Percentiles rank a stretch among this genome's conserved stretches.
Conservation (phyloP, 2,113 vertebrate species). For the Oxygymnocypris stewartii region DNA sequence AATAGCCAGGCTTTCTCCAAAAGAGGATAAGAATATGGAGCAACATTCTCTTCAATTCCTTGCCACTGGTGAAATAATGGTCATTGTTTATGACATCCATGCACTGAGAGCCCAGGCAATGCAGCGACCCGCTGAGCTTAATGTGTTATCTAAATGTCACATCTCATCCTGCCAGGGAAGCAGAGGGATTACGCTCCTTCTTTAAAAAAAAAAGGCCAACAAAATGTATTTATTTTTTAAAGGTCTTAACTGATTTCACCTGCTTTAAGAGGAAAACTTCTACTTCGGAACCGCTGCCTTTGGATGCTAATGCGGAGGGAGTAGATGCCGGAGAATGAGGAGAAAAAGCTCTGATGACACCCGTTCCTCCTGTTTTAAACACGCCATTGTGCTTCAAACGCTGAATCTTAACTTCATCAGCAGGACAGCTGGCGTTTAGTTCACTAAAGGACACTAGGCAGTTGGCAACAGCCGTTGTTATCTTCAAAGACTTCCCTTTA, state of each 20-base stretch:
- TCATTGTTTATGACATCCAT: conserved; percentile 72
- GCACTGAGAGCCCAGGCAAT: conserved; percentile 59
- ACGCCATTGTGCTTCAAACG: neutral
- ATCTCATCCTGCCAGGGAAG: conserved; percentile 65
- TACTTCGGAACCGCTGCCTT: neutral
- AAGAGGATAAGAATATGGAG: conserved; percentile 53
- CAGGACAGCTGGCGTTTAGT: neutral
- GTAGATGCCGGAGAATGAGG: neutral
- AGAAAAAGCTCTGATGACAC: conserved; percentile 2
- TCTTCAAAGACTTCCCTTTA: conserved; percentile 27
- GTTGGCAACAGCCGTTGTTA: conserved; percentile 21
- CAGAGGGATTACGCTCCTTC: conserved; percentile 39
- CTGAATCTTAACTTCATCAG: conserved; percentile 1
- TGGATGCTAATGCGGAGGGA: neutral
- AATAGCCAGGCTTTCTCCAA: conserved; percentile 58
- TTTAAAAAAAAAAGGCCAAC: neutral
- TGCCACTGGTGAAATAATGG: conserved; percentile 63
- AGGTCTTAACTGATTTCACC: conserved; percentile 1
- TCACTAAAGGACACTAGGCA: conserved; percentile 8
- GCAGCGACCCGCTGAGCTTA: conserved; percentile 58
- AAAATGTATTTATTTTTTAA: neutral
- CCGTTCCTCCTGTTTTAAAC: neutral
- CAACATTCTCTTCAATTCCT: conserved; percentile 52
- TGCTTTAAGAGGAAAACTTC: conserved; percentile 19
- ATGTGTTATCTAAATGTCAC: conserved; percentile 71